A percentile compares a stretch with the other conserved stretches of the same genome.
Evolutionary conservation across 2,113 vertebrate species (phyloP).

Genomic region (Theropithecus gelada): DNA sequence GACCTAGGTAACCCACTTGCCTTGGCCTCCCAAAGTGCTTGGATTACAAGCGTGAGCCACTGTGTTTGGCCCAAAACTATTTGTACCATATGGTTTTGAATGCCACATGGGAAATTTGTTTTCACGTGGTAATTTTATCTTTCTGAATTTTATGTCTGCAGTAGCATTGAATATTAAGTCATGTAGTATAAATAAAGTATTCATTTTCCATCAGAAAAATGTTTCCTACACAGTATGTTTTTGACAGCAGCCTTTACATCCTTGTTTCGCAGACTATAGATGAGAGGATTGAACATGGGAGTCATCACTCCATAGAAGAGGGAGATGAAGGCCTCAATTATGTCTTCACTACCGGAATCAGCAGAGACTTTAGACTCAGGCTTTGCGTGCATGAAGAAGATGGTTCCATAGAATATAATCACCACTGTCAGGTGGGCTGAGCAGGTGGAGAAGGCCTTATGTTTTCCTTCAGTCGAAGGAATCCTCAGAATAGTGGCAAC

Average conservation of each 20-base stretch:
- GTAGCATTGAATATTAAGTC: background rate
- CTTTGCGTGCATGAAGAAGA: slow-evolving; percentile 70
- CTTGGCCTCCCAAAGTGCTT: too few relatives aligned
- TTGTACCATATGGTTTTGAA: background rate
- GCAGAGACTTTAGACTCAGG: background rate
- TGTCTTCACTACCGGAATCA: background rate
- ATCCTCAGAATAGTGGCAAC: slow-evolving; percentile 66
- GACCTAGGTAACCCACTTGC: too few relatives aligned
- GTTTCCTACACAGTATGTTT: slow-evolving; percentile 38
- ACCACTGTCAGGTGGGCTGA: slow-evolving; percentile 73
- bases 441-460: slow-evolving; percentile 71
- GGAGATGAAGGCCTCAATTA: slow-evolving; percentile 38
- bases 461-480: slow-evolving; percentile 60
- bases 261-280: slow-evolving; percentile 71
- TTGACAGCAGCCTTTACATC: slow-evolving; percentile 67
- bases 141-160: background rate
- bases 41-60: too few relatives aligned
- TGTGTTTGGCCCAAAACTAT: background rate
- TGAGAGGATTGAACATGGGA: slow-evolving; percentile 70
- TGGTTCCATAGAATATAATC: slow-evolving; percentile 69
- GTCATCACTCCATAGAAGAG: slow-evolving; percentile 69
- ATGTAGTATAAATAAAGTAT: background rate
- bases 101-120: background rate
- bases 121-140: background rate
- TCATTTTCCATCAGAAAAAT: background rate